A percentile compares a stretch with the other conserved stretches of the same genome.
These are phyloP conservation scores for Tringa solitaria DNA, from an alignment of 2,113 vertebrate genomes.

Conservation along the genomic window DNA sequence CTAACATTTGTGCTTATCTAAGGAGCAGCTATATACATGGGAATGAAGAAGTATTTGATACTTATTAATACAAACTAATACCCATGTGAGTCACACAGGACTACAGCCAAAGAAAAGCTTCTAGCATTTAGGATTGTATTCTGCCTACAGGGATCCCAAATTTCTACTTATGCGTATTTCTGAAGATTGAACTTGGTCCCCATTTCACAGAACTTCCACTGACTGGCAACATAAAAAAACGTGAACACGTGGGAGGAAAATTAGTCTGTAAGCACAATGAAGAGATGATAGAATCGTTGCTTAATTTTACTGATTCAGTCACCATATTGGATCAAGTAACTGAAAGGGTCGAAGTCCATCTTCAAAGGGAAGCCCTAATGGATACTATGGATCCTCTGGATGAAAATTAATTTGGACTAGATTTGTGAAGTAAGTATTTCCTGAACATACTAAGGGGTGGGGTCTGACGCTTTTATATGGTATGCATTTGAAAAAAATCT, in stretches of 20 bases:
- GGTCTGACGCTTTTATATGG: not conserved
- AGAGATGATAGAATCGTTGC: not conserved
- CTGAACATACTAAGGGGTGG: not conserved
- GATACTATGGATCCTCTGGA: not conserved
- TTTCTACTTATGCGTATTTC: not conserved
- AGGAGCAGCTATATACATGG: not conserved
- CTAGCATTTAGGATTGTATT: not conserved
- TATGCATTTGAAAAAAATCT: not conserved
- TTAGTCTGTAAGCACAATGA: not conserved
- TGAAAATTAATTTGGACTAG: not conserved
- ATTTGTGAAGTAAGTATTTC: not conserved
- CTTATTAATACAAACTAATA: not conserved
- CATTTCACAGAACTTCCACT: not conserved
- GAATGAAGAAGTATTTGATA: not conserved
- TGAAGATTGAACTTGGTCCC: not conserved
- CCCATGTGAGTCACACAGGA: not conserved
- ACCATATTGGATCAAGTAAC: not conserved
- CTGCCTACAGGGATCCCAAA: not conserved
- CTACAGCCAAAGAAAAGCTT: not conserved
- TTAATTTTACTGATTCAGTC: not conserved
- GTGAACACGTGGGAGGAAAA: not conserved
- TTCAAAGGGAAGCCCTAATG: not conserved
- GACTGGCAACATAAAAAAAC: not conserved
- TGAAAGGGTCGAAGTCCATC: not conserved
- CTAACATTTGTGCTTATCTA: not conserved